Percentiles rank a stretch among this genome's conserved stretches.
Conservation (phyloP, 1,140 invertebrate species). For the Aethina tumida region DNA sequence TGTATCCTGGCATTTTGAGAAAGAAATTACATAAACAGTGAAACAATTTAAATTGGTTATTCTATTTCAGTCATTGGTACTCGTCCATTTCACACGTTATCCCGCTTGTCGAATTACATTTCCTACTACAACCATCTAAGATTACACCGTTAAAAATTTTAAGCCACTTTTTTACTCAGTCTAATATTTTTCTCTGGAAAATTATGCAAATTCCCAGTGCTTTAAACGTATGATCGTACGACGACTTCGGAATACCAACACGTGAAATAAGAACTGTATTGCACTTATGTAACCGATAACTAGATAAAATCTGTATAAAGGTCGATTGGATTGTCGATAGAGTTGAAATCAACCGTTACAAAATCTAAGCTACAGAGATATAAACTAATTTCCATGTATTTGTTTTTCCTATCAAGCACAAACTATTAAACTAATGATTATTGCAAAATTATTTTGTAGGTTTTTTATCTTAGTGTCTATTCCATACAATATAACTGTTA, state of each 20-base stretch:
- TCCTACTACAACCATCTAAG: not conserved
- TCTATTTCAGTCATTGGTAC: not conserved
- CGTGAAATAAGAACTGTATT: too few species aligned
- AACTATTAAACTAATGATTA: too few species aligned
- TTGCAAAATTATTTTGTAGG: too few species aligned
- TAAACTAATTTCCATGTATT: too few species aligned
- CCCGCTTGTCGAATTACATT: not conserved
- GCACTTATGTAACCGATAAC: too few species aligned
- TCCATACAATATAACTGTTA: too few species aligned
- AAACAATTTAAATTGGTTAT: constrained; percentile 4
- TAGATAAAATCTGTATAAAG: constrained; percentile 1
- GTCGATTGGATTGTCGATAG: constrained; percentile 8
- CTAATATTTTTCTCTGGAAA: not conserved
- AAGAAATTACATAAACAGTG: constrained; percentile 27
- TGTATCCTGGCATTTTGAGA: constrained; percentile 26
- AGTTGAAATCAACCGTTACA: constrained; percentile 6
- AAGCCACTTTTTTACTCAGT: not conserved
- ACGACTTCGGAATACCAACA: too few species aligned
- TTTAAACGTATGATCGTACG: too few species aligned
- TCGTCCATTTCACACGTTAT: not conserved
- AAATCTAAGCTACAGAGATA: too few species aligned
- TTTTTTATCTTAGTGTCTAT: too few species aligned
- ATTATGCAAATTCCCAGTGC: too few species aligned
- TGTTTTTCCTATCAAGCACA: too few species aligned
- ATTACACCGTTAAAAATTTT: not conserved